Evolutionary conservation across 2,113 vertebrate species (phyloP).

Genomic region (Myrmophylax atrothorax): DNA sequence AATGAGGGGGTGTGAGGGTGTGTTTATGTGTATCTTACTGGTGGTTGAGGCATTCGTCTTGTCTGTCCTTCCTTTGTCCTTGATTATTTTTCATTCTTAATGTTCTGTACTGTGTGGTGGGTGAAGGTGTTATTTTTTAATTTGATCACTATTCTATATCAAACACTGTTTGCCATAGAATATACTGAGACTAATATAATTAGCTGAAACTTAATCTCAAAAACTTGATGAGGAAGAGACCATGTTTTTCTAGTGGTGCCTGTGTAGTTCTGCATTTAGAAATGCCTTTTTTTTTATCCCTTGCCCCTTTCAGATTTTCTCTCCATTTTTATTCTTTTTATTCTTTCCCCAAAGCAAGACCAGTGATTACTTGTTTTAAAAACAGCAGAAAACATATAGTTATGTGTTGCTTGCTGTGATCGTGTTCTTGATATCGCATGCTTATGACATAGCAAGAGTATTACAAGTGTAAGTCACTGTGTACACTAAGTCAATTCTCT

Average conservation of each 20-base stretch:
- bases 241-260: background rate
- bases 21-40: background rate
- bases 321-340: background rate
- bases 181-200: background rate
- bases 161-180: background rate
- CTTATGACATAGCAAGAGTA: background rate
- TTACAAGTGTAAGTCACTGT: background rate
- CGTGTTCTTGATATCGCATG: background rate
- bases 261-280: background rate
- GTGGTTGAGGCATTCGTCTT: background rate
- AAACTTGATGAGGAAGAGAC: background rate
- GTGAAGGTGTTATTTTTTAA: background rate
- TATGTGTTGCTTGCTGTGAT: background rate
- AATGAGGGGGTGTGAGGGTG: accelerated
- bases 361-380: background rate
- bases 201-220: background rate
- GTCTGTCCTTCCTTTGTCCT: background rate
- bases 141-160: background rate
- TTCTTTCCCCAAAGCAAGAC: background rate
- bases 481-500: background rate
- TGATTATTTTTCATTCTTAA: background rate
- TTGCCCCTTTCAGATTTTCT: background rate
- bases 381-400: background rate
- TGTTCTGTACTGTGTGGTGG: background rate
- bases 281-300: background rate